A percentile compares a stretch with the other conserved stretches of the same genome.
phyloP scores from a whole-genome alignment of 1,140 invertebrate species.

The Latrodectus geometricus region DNA sequence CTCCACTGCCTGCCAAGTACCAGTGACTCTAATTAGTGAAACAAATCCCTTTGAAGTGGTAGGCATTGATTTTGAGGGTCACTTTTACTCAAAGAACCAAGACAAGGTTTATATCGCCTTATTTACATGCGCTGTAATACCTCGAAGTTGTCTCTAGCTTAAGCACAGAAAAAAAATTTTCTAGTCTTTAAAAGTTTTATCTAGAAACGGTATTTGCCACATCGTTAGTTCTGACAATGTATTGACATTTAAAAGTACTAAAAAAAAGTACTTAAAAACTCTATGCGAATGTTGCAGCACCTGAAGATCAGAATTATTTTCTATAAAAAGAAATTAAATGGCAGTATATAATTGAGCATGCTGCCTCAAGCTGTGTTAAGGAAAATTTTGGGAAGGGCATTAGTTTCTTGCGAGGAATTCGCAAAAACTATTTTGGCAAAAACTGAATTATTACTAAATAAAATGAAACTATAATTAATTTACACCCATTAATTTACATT shows the following conservation, averaged over 20 bases:
- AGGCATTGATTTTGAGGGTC: constrained; percentile 7
- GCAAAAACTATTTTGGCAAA: constrained; percentile 18
- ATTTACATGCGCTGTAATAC: too few species aligned
- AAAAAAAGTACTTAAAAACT: constrained; percentile 1
- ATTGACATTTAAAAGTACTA: constrained; percentile 10
- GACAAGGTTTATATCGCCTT: background rate
- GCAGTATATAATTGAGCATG: background rate
- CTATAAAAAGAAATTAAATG: background rate
- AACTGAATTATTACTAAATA: too few species aligned
- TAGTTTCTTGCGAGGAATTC: constrained; percentile 13
- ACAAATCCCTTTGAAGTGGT: background rate
- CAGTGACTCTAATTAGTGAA: background rate
- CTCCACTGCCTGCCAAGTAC: constrained; percentile 13
- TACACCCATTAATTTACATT: background rate
- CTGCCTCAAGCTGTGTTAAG: background rate
- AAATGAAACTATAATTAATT: constrained; percentile 30
- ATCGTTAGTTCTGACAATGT: constrained; percentile 27
- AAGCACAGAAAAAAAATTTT: background rate
- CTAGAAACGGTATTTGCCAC: background rate
- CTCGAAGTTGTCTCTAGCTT: too few species aligned
- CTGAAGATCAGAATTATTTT: background rate
- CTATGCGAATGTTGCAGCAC: background rate
- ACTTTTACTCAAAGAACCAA: background rate
- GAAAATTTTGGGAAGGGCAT: constrained; percentile 15
- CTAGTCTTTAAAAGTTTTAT: background rate